Base-by-base conservation (phyloP, 2,888 invertebrate genomes). In the Dicranocentrus wangi region DNA sequence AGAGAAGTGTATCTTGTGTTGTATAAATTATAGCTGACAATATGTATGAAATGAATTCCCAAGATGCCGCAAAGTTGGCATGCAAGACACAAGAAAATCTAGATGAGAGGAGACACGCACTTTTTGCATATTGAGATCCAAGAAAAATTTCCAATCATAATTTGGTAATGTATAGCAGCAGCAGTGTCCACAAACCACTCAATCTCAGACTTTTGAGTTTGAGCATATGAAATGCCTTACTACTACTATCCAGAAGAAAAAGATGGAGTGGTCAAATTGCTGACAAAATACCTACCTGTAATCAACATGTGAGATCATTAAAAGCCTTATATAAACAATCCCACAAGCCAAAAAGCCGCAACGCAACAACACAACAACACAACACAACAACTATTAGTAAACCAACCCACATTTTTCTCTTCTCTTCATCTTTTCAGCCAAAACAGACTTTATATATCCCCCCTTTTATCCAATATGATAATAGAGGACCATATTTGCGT, bases 271-370 rank as follows among this genome's bases (percentile, higher is more conserved):
- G 51, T 13, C 7, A n/a, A 10, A 17, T 5, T 17, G n/a, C 17
- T n/a, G n/a, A 13, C 51, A 51, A n/a, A 10, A 39, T 39, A 39
- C 7, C 39, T 39, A 8, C 13, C 39, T 10, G n/a, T 47, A 47
- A 47, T 47, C 47, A 47, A 10, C 47, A n/a, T 47, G 7, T 47
- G 15, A 10, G n/a, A 13, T 47, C 47, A 47, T 47, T 47, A 55
- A 65, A 13, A 13, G 47, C 71, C 71, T 71, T 71, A 71, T 71
- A 71, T 71, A 71, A 71, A 72, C 72, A 72, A 72, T 51, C 51
- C 51, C 47, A 55, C 55, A 55, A 55, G 8, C 8, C 5, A n/a
- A 51, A 8, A 5, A n/a, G 51, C 10, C n/a, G 5, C 3, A 51
- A 51, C 10, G n/a, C 3, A 51, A n/a, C 51, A n/a, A 51, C 17